Conservation (phyloP, 2,888 invertebrate species). For the Esperia sulphurella region DNA sequence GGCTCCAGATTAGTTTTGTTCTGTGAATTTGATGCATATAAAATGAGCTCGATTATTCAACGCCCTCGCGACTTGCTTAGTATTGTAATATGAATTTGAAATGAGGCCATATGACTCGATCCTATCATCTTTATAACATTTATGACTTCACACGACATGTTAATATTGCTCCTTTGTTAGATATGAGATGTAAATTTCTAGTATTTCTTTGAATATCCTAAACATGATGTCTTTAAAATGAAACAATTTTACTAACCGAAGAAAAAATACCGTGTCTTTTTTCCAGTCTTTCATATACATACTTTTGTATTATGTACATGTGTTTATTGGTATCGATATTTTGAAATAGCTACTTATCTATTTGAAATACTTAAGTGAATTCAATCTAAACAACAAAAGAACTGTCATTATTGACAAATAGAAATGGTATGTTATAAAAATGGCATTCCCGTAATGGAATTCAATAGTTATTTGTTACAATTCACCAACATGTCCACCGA, state of each 20-base stretch:
- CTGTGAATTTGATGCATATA: slow-evolving; percentile 77
- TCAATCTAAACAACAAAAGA: too few relatives aligned
- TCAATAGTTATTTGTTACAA: slow-evolving; percentile 21
- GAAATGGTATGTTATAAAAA: slow-evolving; percentile 6
- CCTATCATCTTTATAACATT: slow-evolving; percentile 12
- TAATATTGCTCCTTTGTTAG: background rate
- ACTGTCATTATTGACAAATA: slow-evolving; percentile 2
- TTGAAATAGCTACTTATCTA: too few relatives aligned
- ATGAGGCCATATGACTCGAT: slow-evolving; percentile 43
- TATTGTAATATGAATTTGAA: slow-evolving; percentile 62
- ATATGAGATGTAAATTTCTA: too few relatives aligned
- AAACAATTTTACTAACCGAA: too few relatives aligned
- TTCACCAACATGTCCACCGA: slow-evolving; percentile 10
- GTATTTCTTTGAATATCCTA: too few relatives aligned
- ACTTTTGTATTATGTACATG: too few relatives aligned
- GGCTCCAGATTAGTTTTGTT: slow-evolving; percentile 77
- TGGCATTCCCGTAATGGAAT: slow-evolving; percentile 18
- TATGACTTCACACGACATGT: slow-evolving; percentile 1
- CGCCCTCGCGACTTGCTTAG: slow-evolving; percentile 56
- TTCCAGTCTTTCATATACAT: too few relatives aligned
- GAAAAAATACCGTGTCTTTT: too few relatives aligned
- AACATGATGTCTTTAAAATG: too few relatives aligned
- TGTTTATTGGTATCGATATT: too few relatives aligned
- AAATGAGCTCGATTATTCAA: slow-evolving; percentile 75
- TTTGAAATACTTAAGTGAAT: too few relatives aligned